phyloP scores from a whole-genome alignment of 1,140 invertebrate species.

The Goniozus legneri region DNA sequence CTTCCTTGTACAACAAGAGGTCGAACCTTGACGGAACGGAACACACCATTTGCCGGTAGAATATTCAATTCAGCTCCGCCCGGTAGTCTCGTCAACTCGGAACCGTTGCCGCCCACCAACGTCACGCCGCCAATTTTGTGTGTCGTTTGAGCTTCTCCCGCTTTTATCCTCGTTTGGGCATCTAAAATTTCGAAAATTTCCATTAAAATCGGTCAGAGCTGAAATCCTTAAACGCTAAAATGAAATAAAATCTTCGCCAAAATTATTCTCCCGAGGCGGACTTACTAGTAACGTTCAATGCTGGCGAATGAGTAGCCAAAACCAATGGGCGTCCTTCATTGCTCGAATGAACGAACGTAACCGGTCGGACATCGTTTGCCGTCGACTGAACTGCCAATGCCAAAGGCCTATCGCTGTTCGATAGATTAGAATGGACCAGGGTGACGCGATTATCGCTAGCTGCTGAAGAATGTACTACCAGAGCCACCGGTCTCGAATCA shows the following conservation, averaged over 20 bases:
- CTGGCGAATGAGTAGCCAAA: slow-evolving; percentile 43
- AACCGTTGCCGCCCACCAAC: slow-evolving; percentile 46
- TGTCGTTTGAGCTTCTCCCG: slow-evolving; percentile 43
- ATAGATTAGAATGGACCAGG: slow-evolving; percentile 49
- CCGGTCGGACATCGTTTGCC: slow-evolving; percentile 46
- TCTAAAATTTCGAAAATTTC: no score
- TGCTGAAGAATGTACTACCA: slow-evolving; percentile 50
- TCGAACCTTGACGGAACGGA: slow-evolving; percentile 40
- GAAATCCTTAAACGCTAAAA: slow-evolving; percentile 1
- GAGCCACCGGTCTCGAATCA: slow-evolving; percentile 46
- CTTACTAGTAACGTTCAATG: slow-evolving; percentile 48
- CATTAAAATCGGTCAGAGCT: not conserved
- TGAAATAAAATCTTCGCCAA: slow-evolving; percentile 5
- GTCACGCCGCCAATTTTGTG: slow-evolving; percentile 52
- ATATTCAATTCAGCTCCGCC: slow-evolving; percentile 52
- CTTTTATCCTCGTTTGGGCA: slow-evolving; percentile 48
- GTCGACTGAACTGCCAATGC: slow-evolving; percentile 49
- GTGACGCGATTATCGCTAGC: slow-evolving; percentile 52
- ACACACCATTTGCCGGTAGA: slow-evolving; percentile 50
- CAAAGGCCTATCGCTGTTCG: slow-evolving; percentile 47
- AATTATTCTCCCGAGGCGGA: no score
- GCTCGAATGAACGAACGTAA: slow-evolving; percentile 49
- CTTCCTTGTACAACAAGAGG: slow-evolving; percentile 44
- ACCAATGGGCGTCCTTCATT: slow-evolving; percentile 48
- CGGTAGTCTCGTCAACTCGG: slow-evolving; percentile 46